Evolutionary conservation across 2,888 invertebrate species (phyloP), one percentile per base, ranked within the genome.

Genomic region (Synergus gifuensis): DNA sequence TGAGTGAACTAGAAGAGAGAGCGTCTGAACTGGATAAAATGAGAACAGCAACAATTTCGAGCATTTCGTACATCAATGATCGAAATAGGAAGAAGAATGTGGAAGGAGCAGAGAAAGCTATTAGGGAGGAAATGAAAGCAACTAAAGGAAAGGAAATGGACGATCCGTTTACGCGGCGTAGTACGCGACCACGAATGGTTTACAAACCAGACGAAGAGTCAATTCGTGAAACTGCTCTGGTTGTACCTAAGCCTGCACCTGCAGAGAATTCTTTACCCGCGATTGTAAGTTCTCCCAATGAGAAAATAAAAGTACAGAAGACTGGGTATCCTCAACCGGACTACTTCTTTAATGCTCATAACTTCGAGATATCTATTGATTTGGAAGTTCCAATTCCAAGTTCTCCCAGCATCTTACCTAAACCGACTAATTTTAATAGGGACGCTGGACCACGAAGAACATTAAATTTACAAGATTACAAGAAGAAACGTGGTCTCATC

Each of bases 1-100:
- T 99, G 22, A 95, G 97, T 76, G 97, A 98, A 87, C 92, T 99
- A 46, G 99, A 99, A 90, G 97, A 97, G 87, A 93, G 98, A 63
- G 99, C 99, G 0, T 96, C 95, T 44, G 97, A 97, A 86, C 93
- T 99, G 36, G 99, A 99, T 93, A 97, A 98, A 91, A 94, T 96
- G 83, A 93, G 99, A 8, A 98, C 98, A 0, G 96, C 96, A 1
- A 98, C 97, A 54, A 98, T 99, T 88, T 97, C 97, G 85, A 97
- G 98, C 89, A 99, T 99, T 88, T 98, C 98, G 0, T 98, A 98
- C 88, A 99, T 99, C 83, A 99, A 99, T 92, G 98, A 99, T 92
- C 94, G 98, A 80, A 99, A 99, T 92, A 93, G 99, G 76, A 96
- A 97, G 89, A 95, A 96, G 40, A 99, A 99, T 87, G 97, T 98